A percentile compares a stretch with the other conserved stretches of the same genome.
Evolutionary conservation across 2,113 vertebrate species (phyloP).

Genomic region (Conger conger): DNA sequence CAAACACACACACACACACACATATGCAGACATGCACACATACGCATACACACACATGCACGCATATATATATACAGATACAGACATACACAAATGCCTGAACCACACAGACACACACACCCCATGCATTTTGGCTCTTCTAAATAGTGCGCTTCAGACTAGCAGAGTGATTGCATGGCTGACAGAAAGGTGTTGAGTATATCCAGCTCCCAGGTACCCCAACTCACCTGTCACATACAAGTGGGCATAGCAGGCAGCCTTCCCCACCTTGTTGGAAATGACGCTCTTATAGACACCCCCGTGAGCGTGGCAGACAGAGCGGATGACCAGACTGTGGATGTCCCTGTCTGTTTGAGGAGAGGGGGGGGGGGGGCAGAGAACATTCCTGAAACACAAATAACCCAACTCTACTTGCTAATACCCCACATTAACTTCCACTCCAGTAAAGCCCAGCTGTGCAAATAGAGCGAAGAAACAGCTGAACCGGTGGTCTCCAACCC

Average conservation of each 20-base stretch:
- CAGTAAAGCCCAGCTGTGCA: background rate
- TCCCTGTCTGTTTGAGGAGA: constrained; percentile 79
- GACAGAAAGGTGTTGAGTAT: background rate
- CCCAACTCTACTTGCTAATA: background rate
- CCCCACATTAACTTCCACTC: background rate
- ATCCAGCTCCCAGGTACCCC: background rate
- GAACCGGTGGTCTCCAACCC: too few species aligned
- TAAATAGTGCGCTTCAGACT: background rate
- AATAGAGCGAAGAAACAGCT: background rate
- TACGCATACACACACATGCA: background rate
- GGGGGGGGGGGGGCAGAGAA: constrained; percentile 14
- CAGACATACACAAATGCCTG: too few species aligned
- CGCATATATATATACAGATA: background rate
- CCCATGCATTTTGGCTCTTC: background rate
- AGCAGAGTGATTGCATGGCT: background rate
- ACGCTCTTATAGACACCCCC: constrained; percentile 96
- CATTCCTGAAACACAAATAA: constrained; percentile 16
- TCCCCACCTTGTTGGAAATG: constrained; percentile 96
- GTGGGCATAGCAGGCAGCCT: constrained; percentile 95
- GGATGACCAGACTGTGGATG: constrained; percentile 88
- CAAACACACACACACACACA: background rate
- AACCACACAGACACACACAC: background rate
- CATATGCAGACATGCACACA: background rate
- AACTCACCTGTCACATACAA: constrained; percentile 89
- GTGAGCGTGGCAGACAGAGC: constrained; percentile 79